Conservation (phyloP, 2,113 vertebrate genomes). For the Phocoena sinus region DNA sequence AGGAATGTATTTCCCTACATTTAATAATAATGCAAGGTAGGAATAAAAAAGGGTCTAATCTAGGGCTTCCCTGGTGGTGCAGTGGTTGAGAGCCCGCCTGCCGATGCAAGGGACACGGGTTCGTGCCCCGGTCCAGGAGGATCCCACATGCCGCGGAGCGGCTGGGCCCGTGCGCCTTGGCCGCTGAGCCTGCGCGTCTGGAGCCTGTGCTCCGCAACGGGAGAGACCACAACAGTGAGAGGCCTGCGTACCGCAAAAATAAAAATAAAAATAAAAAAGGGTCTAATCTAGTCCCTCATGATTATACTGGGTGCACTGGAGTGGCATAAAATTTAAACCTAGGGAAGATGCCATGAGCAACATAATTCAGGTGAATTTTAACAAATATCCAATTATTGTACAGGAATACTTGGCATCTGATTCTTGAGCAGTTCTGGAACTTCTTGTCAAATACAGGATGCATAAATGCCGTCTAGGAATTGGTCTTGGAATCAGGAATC, state of each 20-base stretch:
- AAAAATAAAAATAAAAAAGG: no score
- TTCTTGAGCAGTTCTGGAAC: constrained; percentile 52
- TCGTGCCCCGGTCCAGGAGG: no score
- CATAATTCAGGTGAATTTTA: neutral
- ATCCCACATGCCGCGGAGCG: no score
- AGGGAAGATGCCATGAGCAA: neutral
- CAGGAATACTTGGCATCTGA: neutral
- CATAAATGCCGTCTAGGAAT: neutral
- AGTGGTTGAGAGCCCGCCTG: no score
- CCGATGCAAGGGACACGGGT: no score
- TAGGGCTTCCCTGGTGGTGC: neutral
- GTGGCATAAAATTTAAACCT: neutral
- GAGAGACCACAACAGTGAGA: no score
- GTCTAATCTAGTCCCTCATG: neutral
- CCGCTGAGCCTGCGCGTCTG: no score
- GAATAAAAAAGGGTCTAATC: neutral
- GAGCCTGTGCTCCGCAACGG: no score
- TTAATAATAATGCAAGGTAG: neutral
- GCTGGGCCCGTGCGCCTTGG: no score
- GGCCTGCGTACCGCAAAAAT: no score
- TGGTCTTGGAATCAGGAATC: neutral
- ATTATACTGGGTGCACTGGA: neutral
- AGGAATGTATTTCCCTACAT: neutral
- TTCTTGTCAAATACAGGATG: constrained; percentile 30
- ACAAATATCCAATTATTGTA: neutral